Base-by-base conservation (phyloP, 2,113 vertebrate species). In the Ia io region DNA sequence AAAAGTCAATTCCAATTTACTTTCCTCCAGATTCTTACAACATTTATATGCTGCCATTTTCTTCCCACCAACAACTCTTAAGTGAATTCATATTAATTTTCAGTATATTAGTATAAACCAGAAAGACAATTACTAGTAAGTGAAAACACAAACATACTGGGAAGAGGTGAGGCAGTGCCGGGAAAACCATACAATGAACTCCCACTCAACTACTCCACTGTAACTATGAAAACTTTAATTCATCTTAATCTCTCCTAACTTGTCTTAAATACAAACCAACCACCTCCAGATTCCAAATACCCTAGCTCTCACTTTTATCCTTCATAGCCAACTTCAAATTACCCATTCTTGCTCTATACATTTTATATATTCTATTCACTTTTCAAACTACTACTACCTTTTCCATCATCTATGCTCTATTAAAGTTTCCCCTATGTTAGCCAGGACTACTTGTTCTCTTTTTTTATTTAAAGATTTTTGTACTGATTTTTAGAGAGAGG, bases 111-210 rank as follows among this genome's bases (percentile, higher is more conserved):
- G 17, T 53, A 67, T 63, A 92, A 87, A 49, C 70, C 56, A 94
- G 63, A 90, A 94, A 95, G 65, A 35, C 17, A 88, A 23, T 51
- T 70, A 78, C 49, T 51, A n/a, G n/a, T n/a, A n/a, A n/a, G n/a
- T n/a, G n/a, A n/a, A n/a, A n/a, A n/a, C n/a, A n/a, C n/a, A n/a
- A n/a, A 51, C 22, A 84, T 42, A 85, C 10, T 59, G 6, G 25
- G 37, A 67, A 91, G 5, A 18, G 40, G 10, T 35, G 74, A 40
- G 12, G 9, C 10, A 1, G 47, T 56, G 14, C 20, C 65, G 40
- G 67, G 17, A 61, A 85, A 88, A 74, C 12, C 12, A 63, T 32
- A 32, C 32, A 90, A 35, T 79, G 20, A 95, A 84, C 42, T 69
- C 84, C 13, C 30, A 78, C 13, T 78, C 20, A 88, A 69, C 65